phyloP scores from a whole-genome alignment of 1,140 invertebrate species.

The Xylocopa sonorina region DNA sequence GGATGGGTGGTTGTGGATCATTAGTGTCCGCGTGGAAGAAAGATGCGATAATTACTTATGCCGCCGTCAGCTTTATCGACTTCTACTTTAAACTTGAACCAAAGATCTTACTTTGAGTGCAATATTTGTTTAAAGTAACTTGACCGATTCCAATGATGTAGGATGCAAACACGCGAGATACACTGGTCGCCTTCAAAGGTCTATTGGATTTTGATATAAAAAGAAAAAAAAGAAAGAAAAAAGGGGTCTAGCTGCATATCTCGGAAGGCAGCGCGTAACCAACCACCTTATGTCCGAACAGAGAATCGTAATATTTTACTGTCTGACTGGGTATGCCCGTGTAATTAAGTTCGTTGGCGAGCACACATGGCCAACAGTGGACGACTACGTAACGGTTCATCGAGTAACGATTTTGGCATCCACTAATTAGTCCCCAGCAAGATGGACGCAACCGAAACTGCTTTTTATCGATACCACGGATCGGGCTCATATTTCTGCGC shows the following conservation, averaged over 20 bases:
- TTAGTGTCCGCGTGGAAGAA: conserved; percentile 21
- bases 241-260: neutral
- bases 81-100: neutral
- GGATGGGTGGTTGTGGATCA: conserved; percentile 32
- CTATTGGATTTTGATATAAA: conserved; percentile 11
- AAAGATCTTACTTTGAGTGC: no score
- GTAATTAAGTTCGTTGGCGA: conserved; percentile 20
- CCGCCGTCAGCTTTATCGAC: neutral
- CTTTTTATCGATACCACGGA: conserved; percentile 53
- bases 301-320: conserved; percentile 27
- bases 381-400: conserved; percentile 37
- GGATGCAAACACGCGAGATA: neutral
- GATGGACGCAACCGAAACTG: conserved; percentile 43
- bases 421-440: conserved; percentile 47
- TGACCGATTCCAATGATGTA: no score
- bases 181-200: no score
- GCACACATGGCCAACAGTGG: neutral
- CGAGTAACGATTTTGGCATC: conserved; percentile 32
- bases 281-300: neutral
- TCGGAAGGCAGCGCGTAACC: neutral
- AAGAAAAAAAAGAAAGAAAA: no score
- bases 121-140: no score
- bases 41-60: neutral
- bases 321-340: neutral
- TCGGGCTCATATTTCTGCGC: conserved; percentile 57